Base-by-base conservation (phyloP, 2,113 vertebrate species). In the Leptosomus discolor region DNA sequence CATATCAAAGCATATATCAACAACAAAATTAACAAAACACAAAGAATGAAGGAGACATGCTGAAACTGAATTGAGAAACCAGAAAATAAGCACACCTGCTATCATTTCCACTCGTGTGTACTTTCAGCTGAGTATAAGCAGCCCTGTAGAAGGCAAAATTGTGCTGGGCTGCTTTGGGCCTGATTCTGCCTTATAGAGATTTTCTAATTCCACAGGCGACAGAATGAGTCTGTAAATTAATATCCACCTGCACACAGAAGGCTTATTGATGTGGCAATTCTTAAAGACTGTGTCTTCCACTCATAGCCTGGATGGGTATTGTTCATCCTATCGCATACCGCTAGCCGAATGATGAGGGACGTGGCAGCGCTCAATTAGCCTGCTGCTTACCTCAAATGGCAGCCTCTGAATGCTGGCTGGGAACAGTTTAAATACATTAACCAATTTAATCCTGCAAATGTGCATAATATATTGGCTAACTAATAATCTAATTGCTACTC, bases 401-500 rank as follows among this genome's bases (percentile, higher is more conserved):
- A 92, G 78, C 67, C 22, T 27, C 6, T 9, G 51, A 84, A 48
- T 0, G 1, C 19, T 48, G 68, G 30, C 56, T 54, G 61, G 36
- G 32, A 91, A 37, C 13, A 34, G 24, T 21, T 83, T 48, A 23
- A 56, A n/a, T 4, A 26, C 15, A 34, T 45, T 24, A 74, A 65
- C 23, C 54, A 50, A 36, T 61, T 79, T 46, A 45, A 64, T 87
- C 65, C 83, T 30, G 9, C 46, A 69, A 67, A 26, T 16, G 34
- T 48, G 23, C 29, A 23, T 39, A 71, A 19, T 36, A 46, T 27
- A 69, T 63, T 75, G 69, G 39, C 50, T 82, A 87, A 65, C 76
- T 87, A 91, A 92, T 85, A 90, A 95, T 39, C 14, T 83, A 58
- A 83, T 85, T 77, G 53, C 32, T 90, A 7, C 34, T 73, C 74